Base-by-base conservation (phyloP, 2,113 vertebrate genomes). In the Taxidea taxus region DNA sequence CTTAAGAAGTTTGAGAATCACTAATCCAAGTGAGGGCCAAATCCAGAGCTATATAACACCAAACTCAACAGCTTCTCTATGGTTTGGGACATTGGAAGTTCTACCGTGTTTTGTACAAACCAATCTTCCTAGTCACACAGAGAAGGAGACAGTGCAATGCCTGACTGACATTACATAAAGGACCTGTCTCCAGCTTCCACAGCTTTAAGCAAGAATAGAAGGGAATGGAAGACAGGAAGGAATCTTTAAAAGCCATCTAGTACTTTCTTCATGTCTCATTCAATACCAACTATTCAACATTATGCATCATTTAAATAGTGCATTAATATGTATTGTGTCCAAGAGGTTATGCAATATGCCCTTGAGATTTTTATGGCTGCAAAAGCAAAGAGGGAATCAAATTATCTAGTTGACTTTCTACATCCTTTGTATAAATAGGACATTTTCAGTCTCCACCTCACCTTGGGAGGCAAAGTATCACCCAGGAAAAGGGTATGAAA, bases 311-410 rank as follows among this genome's bases (percentile, higher is more conserved):
- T 96, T 86, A 97, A 97, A 95, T 77, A 90, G 44, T 49, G 12
- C 31, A 82, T 96, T 97, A 86, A 91, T 87, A 94, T 72, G 80
- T 54, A 90, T 77, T 62, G 21, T n/a, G 75, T 87, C 34, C 81
- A 95, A 95, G 68, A 97, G 80, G 58, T 95, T 87, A 92, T 87
- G 58, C 60, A 85, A 77, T 14, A 9, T 72, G 56, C 81, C 87
- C 90, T 96, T 90, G 75, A 90, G 74, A 86, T 77, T 90, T 91
- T 93, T 78, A 84, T 29, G 29, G 4, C 75, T 95, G 49, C 49
- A 84, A 94, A 82, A 87, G 62, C 93, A 62, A 96, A 94, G 47
- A 78, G 23, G 72, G 14, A 96, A 90, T 96, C 75, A 91, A 84
- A 95, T 90, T 56, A 88, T 49, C 42, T 70, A 66, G 60, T 54